Evolutionary conservation across 2,888 invertebrate species (phyloP).

Genomic region (Cheilosia impressa): DNA sequence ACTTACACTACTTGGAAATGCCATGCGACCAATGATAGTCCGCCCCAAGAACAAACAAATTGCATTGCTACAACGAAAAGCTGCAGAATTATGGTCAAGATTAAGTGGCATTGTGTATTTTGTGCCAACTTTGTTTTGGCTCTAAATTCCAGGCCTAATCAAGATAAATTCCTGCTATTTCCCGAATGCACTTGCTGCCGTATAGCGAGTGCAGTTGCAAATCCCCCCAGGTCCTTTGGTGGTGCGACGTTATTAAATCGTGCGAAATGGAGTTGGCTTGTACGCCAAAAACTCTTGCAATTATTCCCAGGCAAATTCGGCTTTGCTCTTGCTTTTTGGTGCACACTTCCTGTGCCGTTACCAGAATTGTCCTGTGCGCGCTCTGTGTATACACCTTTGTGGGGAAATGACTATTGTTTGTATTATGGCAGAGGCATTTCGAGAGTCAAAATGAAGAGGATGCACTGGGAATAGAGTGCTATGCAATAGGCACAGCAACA

Average conservation of each 20-base stretch:
- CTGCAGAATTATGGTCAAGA: constrained; percentile 64
- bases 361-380: constrained; percentile 10
- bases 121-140: constrained; percentile 36
- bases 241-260: constrained; percentile 47
- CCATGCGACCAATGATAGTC: not conserved
- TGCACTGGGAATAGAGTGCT: not conserved
- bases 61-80: constrained; percentile 35
- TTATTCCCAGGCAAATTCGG: constrained; percentile 41
- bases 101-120: constrained; percentile 45
- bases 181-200: constrained; percentile 38
- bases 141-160: constrained; percentile 51
- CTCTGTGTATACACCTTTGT: constrained; percentile 10
- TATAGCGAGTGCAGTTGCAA: constrained; percentile 2
- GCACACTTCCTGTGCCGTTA: constrained; percentile 4
- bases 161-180: constrained; percentile 58
- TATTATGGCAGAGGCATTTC: constrained; percentile 14
- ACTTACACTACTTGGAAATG: not conserved
- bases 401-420: constrained; percentile 19
- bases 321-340: constrained; percentile 8
- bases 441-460: not conserved
- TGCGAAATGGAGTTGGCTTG: constrained; percentile 29
- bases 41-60: constrained; percentile 11
- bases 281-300: constrained; percentile 41
- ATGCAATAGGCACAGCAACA: constrained; percentile 2
- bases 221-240: constrained; percentile 3